Evolutionary conservation across 1,140 invertebrate genomes (phyloP).

Genomic region (Philotrypesis tridentata): DNA sequence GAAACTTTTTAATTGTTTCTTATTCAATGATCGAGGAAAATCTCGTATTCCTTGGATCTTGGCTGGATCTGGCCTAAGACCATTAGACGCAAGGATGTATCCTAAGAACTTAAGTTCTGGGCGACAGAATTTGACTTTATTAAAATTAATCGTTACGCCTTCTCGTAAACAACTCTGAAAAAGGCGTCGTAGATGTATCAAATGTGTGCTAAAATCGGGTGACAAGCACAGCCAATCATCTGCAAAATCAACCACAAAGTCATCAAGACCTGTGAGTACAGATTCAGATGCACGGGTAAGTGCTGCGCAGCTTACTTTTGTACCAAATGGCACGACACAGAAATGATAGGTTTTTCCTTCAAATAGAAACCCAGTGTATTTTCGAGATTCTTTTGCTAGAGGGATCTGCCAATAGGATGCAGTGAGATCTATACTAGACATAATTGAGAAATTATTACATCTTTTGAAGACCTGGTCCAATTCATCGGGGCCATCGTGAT

Average conservation of each 20-base stretch:
- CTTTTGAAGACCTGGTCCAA: background rate
- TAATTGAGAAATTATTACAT: background rate
- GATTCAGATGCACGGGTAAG: slow-evolving; percentile 4
- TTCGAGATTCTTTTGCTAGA: no score
- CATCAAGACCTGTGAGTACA: background rate
- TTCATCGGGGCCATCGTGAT: background rate
- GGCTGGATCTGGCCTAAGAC: slow-evolving; percentile 7
- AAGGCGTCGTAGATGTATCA: slow-evolving; percentile 3
- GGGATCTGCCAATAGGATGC: no score
- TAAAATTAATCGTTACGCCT: slow-evolving; percentile 27
- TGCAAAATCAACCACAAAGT: background rate
- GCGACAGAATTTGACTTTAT: slow-evolving; percentile 34
- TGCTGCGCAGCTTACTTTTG: slow-evolving; percentile 23
- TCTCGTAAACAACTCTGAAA: slow-evolving; percentile 3
- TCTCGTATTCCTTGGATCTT: slow-evolving; percentile 33
- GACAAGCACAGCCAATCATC: slow-evolving; percentile 31
- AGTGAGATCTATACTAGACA: no score
- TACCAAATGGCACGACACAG: slow-evolving; percentile 23
- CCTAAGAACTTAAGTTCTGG: slow-evolving; percentile 31
- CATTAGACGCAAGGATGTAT: slow-evolving; percentile 18
- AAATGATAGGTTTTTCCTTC: no score
- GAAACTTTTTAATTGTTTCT: slow-evolving; percentile 14
- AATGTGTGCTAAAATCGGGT: background rate
- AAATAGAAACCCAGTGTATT: no score
- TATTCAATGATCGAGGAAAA: slow-evolving; percentile 33